Conservation (phyloP, 92 coral and sea anemone species). For the Zoanthus solanderi region DNA sequence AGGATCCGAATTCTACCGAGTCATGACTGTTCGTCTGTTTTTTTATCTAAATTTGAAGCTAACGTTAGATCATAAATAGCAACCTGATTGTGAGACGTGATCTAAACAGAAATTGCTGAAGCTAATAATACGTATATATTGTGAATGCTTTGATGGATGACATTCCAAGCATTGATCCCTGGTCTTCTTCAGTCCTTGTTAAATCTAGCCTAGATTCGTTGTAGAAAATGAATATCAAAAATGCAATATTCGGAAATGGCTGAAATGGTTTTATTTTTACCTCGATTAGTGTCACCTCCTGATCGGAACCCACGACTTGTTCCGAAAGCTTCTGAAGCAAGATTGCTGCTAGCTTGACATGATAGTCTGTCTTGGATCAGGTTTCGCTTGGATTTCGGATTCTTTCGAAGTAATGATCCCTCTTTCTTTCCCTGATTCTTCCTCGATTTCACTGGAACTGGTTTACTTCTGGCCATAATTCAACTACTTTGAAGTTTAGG, state of each 20-base stretch:
- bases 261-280: background rate
- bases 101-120: no score
- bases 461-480: constrained; percentile 40
- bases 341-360: background rate
- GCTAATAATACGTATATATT: no score
- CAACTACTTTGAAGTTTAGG: background rate
- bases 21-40: background rate
- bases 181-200: background rate
- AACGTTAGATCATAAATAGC: no score
- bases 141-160: no score
- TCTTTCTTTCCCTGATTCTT: constrained; percentile 8
- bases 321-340: background rate
- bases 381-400: constrained; percentile 49
- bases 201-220: background rate
- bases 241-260: background rate
- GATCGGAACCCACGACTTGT: background rate
- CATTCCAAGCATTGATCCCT: no score
- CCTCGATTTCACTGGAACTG: constrained; percentile 37
- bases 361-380: constrained; percentile 6
- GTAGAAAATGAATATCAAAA: background rate
- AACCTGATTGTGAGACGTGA: no score
- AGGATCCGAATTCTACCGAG: background rate
- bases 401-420: constrained; percentile 15
- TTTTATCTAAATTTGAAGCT: background rate
- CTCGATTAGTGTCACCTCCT: constrained; percentile 8